Base-by-base conservation (phyloP, 1,140 invertebrate species). In the Drepana arcuata region DNA sequence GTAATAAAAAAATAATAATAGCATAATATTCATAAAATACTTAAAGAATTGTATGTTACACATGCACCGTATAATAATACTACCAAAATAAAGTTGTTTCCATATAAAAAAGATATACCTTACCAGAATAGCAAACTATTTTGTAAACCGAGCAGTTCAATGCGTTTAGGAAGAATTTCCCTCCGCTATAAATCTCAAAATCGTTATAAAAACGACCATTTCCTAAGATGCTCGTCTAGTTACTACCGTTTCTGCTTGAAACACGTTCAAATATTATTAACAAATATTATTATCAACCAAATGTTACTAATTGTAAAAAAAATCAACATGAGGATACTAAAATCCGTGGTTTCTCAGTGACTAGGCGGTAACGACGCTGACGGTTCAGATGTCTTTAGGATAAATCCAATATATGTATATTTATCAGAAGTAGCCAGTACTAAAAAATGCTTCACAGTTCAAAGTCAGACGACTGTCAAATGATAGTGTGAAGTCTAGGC, bases 1-100 rank as follows among this genome's bases (percentile, higher is more conserved):
- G 55, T 58, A 75, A 40, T 60, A 69, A 66, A 74, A 69, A 68
- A 69, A 69, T n/a, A 59, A 69, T 62, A 72, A 66, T 74, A 79
- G 70, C 63, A 62, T 68, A 66, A 77, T 73, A 75, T 75, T 71
- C 59, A 72, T 70, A 80, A 75, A 77, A 71, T 72, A 78, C 59
- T 71, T 64, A 67, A 64, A 69, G 64, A 59, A 67, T 44, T 75
- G 73, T 75, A 75, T 59, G 61, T 64, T 74, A 79, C 63, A 77
- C 78, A 82, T 82, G 78, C 78, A 82, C 78, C 78, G 71, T 82
- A 75, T 66, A 66, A 60, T 71, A 77, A 67, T 75, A 55, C 68
- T 79, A 79, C 56, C 70, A 78, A 71, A 78, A 78, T 73, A 77
- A 79, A 73, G 53, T 67, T 64, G 72, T 66, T 78, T 75, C 44